phyloP scores from a whole-genome alignment of 2,797 vertebrate genomes.

The Brachyalestes nurse region DNA sequence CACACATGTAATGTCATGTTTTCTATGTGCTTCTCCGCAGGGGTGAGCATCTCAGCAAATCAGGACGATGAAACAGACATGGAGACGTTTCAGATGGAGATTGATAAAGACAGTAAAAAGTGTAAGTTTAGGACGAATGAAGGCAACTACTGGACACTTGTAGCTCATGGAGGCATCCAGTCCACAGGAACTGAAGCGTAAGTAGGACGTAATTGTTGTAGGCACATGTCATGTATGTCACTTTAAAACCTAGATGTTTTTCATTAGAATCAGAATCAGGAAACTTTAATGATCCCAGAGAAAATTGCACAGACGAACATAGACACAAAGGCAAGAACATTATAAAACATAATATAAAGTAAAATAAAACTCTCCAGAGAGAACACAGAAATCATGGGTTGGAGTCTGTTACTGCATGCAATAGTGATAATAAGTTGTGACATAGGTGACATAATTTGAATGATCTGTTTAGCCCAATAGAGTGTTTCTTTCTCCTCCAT shows the following conservation, averaged over 20 bases:
- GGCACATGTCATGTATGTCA: too few species aligned
- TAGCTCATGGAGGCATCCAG: conserved; percentile 92
- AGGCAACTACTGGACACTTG: conserved; percentile 92
- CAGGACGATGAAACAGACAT: conserved; percentile 94
- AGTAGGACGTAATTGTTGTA: conserved; percentile 63
- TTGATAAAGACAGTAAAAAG: conserved; percentile 88
- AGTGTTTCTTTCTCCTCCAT: background rate
- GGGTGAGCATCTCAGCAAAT: conserved; percentile 93
- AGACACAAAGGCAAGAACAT: too few species aligned
- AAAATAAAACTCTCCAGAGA: too few species aligned
- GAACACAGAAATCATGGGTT: too few species aligned
- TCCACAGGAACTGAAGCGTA: conserved; percentile 89
- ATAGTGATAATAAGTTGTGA: too few species aligned
- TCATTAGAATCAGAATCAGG: too few species aligned
- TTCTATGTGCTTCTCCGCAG: conserved; percentile 66
- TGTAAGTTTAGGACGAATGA: conserved; percentile 89
- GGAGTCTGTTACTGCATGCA: too few species aligned
- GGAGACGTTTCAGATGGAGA: conserved; percentile 97
- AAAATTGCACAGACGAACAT: too few species aligned
- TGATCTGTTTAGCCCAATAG: background rate
- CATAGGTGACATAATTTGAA: background rate
- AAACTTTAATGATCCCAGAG: too few species aligned
- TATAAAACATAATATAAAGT: too few species aligned
- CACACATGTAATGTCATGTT: conserved; percentile 5
- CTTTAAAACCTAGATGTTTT: too few species aligned